Conservation (phyloP, 2,113 vertebrate genomes). For the Sinocyclocheilus grahami region DNA sequence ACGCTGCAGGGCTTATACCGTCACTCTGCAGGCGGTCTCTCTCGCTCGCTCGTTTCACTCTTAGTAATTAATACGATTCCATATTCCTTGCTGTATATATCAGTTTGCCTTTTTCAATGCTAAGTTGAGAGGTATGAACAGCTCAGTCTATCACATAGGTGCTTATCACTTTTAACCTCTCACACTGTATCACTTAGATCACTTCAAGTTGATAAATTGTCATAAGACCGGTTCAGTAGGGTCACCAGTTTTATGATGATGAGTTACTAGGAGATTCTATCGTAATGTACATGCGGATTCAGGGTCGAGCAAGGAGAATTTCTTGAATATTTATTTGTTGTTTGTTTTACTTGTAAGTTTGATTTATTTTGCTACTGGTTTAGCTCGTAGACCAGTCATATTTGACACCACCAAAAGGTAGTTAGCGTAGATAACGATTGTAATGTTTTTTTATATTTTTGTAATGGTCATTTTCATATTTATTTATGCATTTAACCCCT, state of each 20-base stretch:
- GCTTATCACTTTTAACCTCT: constrained; percentile 41
- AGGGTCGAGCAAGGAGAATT: not conserved
- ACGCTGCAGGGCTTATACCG: constrained; percentile 58
- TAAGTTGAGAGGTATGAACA: constrained; percentile 6
- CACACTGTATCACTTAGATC: constrained; percentile 16
- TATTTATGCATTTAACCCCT: not conserved
- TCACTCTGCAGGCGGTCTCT: constrained; percentile 21
- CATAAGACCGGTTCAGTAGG: not conserved
- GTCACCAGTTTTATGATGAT: constrained; percentile 26
- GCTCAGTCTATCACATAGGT: constrained; percentile 28
- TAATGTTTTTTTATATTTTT: not conserved
- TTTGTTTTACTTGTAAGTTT: too few species aligned
- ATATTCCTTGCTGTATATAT: not conserved
- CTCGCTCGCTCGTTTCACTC: not conserved
- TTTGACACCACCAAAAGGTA: too few species aligned
- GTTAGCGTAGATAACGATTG: too few species aligned
- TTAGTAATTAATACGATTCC: constrained; percentile 18
- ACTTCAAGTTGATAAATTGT: not conserved
- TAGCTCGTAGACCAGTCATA: too few species aligned
- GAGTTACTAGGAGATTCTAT: not conserved
- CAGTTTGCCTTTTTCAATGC: not conserved
- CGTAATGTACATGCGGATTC: not conserved
- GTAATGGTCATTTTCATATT: not conserved
- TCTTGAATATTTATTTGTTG: too few species aligned
- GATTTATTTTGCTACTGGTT: too few species aligned